Conservation (phyloP, 2,888 invertebrate species). For the Ormyrus nitidulus region DNA sequence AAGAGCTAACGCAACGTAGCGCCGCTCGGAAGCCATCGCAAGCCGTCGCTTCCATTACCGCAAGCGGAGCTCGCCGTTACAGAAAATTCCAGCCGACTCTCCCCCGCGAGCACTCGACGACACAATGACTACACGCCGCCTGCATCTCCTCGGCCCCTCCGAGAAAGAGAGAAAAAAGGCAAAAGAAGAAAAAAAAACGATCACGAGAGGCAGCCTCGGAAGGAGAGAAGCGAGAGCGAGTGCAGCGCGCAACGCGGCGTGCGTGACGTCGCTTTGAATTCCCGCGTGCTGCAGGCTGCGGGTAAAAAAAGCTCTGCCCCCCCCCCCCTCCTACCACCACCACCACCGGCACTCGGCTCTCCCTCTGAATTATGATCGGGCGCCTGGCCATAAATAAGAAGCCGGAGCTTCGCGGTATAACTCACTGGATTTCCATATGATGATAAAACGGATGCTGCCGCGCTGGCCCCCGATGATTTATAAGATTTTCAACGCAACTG, state of each 20-base stretch:
- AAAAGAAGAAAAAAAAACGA: too few species aligned
- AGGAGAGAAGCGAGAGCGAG: too few species aligned
- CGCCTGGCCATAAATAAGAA: conserved; percentile 70
- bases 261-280: conserved; percentile 55
- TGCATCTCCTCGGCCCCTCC: too few species aligned
- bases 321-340: background rate
- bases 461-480: conserved; percentile 63
- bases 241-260: conserved; percentile 12
- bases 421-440: conserved; percentile 73
- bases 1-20: too few species aligned
- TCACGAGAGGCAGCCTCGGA: too few species aligned
- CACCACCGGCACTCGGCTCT: conserved; percentile 18
- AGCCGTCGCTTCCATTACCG: too few species aligned
- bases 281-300: conserved; percentile 17
- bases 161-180: too few species aligned
- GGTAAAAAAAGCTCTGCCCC: conserved; percentile 3
- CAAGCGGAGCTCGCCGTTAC: too few species aligned
- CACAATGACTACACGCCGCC: too few species aligned
- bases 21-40: too few species aligned
- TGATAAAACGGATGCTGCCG: conserved; percentile 70
- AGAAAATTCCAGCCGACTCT: too few species aligned
- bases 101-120: too few species aligned
- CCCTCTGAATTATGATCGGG: conserved; percentile 65
- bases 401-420: conserved; percentile 68
- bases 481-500: conserved; percentile 62